These are phyloP conservation scores for Lasioglossum baleicum DNA, from an alignment of 1,140 invertebrate genomes.

Conservation along the genomic window DNA sequence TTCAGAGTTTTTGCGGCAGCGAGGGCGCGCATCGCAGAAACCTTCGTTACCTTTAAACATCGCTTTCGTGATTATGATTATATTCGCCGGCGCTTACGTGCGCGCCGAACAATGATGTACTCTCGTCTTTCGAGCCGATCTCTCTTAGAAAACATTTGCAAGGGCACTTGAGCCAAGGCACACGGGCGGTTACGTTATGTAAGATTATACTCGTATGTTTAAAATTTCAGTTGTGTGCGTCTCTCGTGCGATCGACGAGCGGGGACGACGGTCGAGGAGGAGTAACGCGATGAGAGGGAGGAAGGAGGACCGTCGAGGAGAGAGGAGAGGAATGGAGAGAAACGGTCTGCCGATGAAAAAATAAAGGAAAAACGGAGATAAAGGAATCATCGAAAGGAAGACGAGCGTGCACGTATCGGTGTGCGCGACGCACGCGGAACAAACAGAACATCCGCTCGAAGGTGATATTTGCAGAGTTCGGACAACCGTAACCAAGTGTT, in stretches of 20 bases:
- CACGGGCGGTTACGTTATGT: constrained; percentile 24
- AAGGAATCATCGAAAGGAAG: neutral
- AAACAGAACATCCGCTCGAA: constrained; percentile 21
- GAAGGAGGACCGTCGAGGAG: too few species aligned
- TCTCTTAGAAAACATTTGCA: constrained; percentile 23
- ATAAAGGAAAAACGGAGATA: neutral
- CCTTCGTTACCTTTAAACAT: too few species aligned
- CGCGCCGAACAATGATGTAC: neutral
- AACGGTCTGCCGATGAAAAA: neutral
- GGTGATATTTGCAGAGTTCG: constrained; percentile 26
- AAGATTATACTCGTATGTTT: constrained; percentile 9
- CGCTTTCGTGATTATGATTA: neutral
- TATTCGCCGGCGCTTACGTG: too few species aligned
- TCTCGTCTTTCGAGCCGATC: neutral
- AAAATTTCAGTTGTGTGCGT: neutral
- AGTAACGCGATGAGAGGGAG: neutral
- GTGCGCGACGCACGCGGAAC: constrained; percentile 5
- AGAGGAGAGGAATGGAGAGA: neutral
- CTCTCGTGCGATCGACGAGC: neutral
- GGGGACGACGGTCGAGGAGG: neutral
- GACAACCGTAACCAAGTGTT: constrained; percentile 15
- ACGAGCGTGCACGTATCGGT: neutral
- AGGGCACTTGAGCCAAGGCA: constrained; percentile 41
- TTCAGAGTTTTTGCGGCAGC: too few species aligned
- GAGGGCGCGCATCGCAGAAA: too few species aligned